These are phyloP conservation scores for Conistra vaccinii DNA, from an alignment of 2,888 invertebrate genomes.

Conservation along the genomic window DNA sequence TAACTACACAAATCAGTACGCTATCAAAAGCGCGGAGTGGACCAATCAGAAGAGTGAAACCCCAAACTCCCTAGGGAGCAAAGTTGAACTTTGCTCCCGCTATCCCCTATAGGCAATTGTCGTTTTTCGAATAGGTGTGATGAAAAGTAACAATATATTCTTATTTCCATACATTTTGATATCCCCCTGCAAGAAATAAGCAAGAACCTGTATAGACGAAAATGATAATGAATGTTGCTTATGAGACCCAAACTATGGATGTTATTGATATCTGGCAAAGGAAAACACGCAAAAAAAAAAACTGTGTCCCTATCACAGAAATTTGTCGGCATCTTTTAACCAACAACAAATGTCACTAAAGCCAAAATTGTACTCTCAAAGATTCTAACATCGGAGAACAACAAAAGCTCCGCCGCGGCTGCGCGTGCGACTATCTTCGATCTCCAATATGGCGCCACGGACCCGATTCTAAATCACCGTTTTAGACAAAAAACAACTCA, in stretches of 20 bases:
- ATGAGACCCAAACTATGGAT: neutral
- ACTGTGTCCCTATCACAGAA: conserved; percentile 19
- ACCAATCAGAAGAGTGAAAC: no score
- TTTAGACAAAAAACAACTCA: conserved; percentile 74
- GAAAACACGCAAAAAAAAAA: neutral
- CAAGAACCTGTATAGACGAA: neutral
- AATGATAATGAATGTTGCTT: neutral
- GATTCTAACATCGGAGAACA: conserved; percentile 58
- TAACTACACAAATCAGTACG: no score
- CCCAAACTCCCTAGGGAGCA: no score
- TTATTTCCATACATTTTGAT: no score
- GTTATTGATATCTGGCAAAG: neutral
- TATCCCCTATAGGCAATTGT: no score
- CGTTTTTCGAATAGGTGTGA: no score
- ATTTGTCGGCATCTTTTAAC: conserved; percentile 35
- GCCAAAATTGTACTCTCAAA: conserved; percentile 44
- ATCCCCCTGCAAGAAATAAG: neutral
- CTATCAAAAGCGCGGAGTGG: no score
- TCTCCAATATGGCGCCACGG: conserved; percentile 80
- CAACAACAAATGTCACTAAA: conserved; percentile 46
- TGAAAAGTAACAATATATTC: neutral
- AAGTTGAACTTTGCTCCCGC: no score
- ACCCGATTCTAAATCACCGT: conserved; percentile 78
- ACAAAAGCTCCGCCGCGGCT: conserved; percentile 63
- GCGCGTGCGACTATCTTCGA: conserved; percentile 76